phyloP scores from a whole-genome alignment of 64 coral and sea anemone species.

The Montipora efflorescens region DNA sequence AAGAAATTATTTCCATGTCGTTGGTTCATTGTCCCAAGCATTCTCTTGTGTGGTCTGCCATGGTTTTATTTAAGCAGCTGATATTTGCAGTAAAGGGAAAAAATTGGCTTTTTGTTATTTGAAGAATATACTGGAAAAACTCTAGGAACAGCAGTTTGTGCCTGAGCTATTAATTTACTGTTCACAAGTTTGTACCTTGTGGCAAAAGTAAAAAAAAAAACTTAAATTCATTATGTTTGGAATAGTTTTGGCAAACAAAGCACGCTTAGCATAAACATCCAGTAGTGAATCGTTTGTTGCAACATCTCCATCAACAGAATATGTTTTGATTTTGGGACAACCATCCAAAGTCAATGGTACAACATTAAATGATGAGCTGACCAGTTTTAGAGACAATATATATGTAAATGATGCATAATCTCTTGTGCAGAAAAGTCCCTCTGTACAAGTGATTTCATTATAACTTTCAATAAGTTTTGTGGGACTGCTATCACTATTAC shows the following conservation, averaged over 20 bases:
- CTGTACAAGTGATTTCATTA: constrained; percentile 16
- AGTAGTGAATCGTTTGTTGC: constrained; percentile 41
- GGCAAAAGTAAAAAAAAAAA: constrained; percentile 45
- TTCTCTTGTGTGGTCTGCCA: constrained; percentile 44
- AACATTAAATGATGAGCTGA: constrained; percentile 60
- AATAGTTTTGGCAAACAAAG: not conserved
- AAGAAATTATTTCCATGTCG: constrained; percentile 15
- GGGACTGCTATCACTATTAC: constrained; percentile 6
- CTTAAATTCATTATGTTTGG: constrained; percentile 3
- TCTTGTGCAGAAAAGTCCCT: constrained; percentile 57
- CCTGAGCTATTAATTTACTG: constrained; percentile 21
- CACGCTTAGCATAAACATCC: constrained; percentile 34
- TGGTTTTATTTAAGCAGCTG: constrained; percentile 46
- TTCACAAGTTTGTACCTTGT: constrained; percentile 55
- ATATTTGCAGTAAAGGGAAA: constrained; percentile 49
- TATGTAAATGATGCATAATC: constrained; percentile 10
- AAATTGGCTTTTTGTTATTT: constrained; percentile 40
- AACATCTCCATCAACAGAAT: constrained; percentile 4
- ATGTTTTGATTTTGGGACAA: constrained; percentile 32
- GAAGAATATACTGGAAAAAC: constrained; percentile 45
- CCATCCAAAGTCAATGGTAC: constrained; percentile 37
- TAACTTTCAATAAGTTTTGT: constrained; percentile 49
- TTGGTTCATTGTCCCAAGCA: constrained; percentile 26
- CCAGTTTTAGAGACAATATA: not conserved
- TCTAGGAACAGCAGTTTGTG: constrained; percentile 17